Base-by-base conservation (phyloP, 2,888 invertebrate genomes). In the Pimpla rufipes region DNA sequence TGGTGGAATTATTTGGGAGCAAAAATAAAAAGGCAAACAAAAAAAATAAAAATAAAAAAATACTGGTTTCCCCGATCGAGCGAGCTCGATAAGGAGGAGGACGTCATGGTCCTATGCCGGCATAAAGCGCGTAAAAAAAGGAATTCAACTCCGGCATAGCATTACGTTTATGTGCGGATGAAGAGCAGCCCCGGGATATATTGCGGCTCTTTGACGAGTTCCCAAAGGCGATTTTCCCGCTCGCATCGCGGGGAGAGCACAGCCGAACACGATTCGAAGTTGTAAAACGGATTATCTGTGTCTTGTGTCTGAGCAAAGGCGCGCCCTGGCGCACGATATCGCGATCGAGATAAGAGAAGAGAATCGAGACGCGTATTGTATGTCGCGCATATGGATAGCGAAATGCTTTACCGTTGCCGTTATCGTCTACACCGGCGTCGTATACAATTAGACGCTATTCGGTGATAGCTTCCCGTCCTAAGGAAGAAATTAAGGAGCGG, bases 241-340 rank as follows among this genome's bases (percentile, higher is more conserved):
- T 55, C 70, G 52, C 21, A 59, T 3, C 2, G 29, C 29, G 29
- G 29, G 29, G 29, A 29, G 29, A 29, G 29, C 5, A n/a, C n/a
- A n/a, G n/a, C 29, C 3, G 29, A 29, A 29, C 29, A 71, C 57
- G 42, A 77, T 52, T 11, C 35, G 2, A 37, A 52, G 77, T 42
- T 81, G 71, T 67, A 73, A 59, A 77, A 37, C 47, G 77, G 77
- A 81, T 81, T 77, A 77, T 77, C 76, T 37, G 45, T 66, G 67
- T 77, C 71, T 77, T 35, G 70, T 67, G n/a, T 67, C 29, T 66
- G 18, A 55, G 21, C 16, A 64, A 64, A 76, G 55, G 47, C 76
- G 40, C 13, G 21, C 52, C 29, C 55, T 23, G 37, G 42, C 13
- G 7, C 35, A 21, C 66, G 76, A 71, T 67, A 81, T 77, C 59